phyloP scores from a whole-genome alignment of 2,888 invertebrate genomes.

The Heliothis peltigera region DNA sequence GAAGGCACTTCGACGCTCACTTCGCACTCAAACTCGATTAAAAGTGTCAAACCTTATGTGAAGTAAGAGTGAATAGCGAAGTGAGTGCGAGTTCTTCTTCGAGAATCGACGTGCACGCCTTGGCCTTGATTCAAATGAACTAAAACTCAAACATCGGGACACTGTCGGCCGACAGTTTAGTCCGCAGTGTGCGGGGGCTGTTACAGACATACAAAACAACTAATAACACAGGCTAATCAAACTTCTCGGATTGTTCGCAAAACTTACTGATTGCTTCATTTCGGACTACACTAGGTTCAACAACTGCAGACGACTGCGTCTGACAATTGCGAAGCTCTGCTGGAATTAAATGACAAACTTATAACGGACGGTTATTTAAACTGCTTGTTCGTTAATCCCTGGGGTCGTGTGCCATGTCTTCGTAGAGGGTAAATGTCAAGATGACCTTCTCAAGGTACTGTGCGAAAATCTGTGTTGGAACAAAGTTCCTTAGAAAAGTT shows the following conservation, averaged over 20 bases:
- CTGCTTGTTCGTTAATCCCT: slow-evolving; percentile 1
- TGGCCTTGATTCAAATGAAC: slow-evolving; percentile 6
- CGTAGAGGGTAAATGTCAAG: background rate
- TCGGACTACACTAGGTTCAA: slow-evolving; percentile 9
- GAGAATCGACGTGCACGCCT: too few species aligned
- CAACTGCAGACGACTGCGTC: slow-evolving; percentile 23
- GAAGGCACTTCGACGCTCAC: too few species aligned
- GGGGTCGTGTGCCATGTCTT: too few species aligned
- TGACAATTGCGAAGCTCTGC: slow-evolving; percentile 27
- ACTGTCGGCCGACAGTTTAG: slow-evolving; percentile 2
- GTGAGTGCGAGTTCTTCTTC: too few species aligned
- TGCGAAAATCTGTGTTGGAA: background rate
- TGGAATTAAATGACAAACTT: slow-evolving; percentile 9
- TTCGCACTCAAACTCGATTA: too few species aligned
- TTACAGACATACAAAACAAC: background rate
- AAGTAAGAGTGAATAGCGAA: too few species aligned
- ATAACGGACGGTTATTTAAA: slow-evolving; percentile 16
- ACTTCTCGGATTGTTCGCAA: slow-evolving; percentile 33
- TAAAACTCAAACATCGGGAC: background rate
- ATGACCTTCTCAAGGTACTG: background rate
- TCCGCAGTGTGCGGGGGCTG: background rate
- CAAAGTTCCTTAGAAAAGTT: too few species aligned
- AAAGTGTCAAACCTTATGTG: too few species aligned
- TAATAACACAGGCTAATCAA: slow-evolving; percentile 31
- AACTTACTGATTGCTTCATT: slow-evolving; percentile 40